phyloP scores from a whole-genome alignment of 2,797 vertebrate genomes.

The Chaenodraco wilsoni region DNA sequence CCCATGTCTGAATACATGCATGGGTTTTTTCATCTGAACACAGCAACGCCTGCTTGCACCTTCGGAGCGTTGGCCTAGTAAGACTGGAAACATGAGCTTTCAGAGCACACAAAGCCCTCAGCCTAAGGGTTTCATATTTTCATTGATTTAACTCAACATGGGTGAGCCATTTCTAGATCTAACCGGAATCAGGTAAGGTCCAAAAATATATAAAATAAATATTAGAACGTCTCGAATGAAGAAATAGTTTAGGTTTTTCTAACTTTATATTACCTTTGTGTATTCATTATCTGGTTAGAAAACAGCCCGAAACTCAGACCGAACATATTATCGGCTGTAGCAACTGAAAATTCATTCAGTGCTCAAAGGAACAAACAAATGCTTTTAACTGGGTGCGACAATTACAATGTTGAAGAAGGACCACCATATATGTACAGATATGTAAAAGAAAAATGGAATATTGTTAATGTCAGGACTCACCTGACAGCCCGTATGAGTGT shows the following conservation, averaged over 20 bases:
- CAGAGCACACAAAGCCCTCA: not conserved
- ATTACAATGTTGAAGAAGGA: not conserved
- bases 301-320: not conserved
- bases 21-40: conserved; percentile 10
- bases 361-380: not conserved
- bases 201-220: not conserved
- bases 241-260: not conserved
- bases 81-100: conserved; percentile 4
- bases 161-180: not conserved
- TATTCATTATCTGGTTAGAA: too few relatives aligned
- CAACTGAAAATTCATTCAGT: too few relatives aligned
- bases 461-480: conserved; percentile 75
- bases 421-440: not conserved
- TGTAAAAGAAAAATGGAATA: too few relatives aligned
- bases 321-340: too few relatives aligned
- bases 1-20: conserved; percentile 8
- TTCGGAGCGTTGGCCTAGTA: not conserved
- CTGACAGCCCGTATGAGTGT: conserved; percentile 94
- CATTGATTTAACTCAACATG: conserved; percentile 1
- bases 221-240: not conserved
- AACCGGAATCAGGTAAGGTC: not conserved
- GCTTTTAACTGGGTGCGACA: not conserved
- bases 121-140: conserved; percentile 2
- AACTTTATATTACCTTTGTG: not conserved
- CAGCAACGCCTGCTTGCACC: conserved; percentile 1